Evolutionary conservation across 2,113 vertebrate genomes (phyloP), one percentile per base, ranked within the genome.

Genomic region (Sorex araneus): DNA sequence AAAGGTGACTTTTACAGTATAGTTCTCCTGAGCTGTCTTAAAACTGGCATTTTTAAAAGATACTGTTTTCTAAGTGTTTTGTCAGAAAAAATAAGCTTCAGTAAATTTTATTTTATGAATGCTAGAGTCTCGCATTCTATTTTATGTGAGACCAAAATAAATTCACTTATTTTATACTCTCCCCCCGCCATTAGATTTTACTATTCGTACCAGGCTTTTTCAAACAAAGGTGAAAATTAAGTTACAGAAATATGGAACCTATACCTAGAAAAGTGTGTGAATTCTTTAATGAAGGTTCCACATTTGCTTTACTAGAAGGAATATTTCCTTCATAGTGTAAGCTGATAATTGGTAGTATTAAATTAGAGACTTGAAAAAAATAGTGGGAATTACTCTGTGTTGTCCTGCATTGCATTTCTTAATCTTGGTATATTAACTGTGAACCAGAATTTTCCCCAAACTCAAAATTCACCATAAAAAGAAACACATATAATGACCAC

Each of bases 191-290:
- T 67, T 84, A 47, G 57, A 93, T 91, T 94, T 93, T 63, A 71
- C 15, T 90, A 63, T 93, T 70, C 78, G 77, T 86, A 87, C 50
- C 36, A 67, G 69, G 43, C 1, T 63, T 91, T 90, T 74, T 96
- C 79, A 95, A 77, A 89, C 36, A 88, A 54, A 96, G 50, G 73
- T 93, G 40, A 93, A 95, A 95, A 95, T 95, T 86, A 90, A 93
- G 87, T 88, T 92, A 90, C 71, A 4, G 19, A 78, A 96, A 86
- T 45, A 84, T 74, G 30, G 80, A 91, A 89, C 94, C 45, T 69
- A 16, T 73, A 85, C 67, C 78, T 90, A 85, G 34, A 92, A 95
- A 95, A 92, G 66, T 0, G 9, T 87, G 60, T 47, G 76, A 67
- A 69, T 92, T 78, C 71, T 91, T 74, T 91, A 67, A 91, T 0